Conservation (phyloP, 2,113 vertebrate genomes). For the Enhydra lutris region DNA sequence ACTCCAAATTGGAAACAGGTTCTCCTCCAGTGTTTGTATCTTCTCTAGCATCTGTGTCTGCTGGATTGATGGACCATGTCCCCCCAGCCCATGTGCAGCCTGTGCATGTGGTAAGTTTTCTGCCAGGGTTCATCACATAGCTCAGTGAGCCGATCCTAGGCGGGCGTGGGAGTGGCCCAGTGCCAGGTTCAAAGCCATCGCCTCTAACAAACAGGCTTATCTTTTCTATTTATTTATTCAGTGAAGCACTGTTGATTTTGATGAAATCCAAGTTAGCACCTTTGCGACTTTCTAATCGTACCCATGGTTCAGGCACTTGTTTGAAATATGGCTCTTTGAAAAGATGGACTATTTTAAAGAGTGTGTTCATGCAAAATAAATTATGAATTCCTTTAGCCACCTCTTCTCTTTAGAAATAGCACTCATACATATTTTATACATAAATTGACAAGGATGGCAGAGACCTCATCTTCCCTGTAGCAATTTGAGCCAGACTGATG, state of each 20-base stretch:
- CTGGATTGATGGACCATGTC: neutral
- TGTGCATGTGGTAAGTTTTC: neutral
- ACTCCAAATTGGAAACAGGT: neutral
- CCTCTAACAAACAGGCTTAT: neutral
- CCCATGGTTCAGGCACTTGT: neutral
- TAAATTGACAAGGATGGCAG: constrained; percentile 65
- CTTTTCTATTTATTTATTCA: neutral
- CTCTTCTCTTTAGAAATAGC: constrained; percentile 56
- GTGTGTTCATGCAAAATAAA: constrained; percentile 9
- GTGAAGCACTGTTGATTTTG: neutral
- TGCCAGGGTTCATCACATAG: neutral
- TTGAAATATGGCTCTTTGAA: constrained; percentile 50
- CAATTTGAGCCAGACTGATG: constrained; percentile 59
- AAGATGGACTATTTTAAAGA: constrained; percentile 11
- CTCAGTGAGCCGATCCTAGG: neutral
- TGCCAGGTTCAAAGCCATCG: constrained; percentile 7
- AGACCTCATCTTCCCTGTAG: constrained; percentile 54
- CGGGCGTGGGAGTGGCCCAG: neutral
- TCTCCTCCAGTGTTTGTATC: neutral
- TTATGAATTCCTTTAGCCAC: constrained; percentile 53
- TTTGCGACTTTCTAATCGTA: neutral
- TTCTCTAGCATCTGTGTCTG: neutral
- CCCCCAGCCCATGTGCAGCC: neutral
- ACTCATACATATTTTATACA: constrained; percentile 63
- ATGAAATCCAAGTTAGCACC: constrained; percentile 4